Conservation (phyloP, 2,113 vertebrate species). For the Malurus cyaneus region DNA sequence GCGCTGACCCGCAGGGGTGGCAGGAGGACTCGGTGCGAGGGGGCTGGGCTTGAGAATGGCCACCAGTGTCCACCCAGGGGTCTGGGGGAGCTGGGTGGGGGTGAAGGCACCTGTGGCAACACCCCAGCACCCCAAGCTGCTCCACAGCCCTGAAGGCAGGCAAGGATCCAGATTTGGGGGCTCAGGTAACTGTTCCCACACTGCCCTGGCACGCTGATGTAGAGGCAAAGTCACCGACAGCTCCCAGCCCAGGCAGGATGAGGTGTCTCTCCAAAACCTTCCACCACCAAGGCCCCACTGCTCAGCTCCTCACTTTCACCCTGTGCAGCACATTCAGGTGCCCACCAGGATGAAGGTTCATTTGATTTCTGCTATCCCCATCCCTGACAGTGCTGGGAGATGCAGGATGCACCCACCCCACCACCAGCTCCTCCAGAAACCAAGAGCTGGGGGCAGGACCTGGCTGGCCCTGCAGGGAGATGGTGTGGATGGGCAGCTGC, state of each 20-base stretch:
- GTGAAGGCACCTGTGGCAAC: accelerated
- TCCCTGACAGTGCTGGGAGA: neutral
- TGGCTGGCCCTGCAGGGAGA: accelerated
- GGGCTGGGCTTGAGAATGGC: accelerated
- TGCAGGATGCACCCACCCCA: neutral
- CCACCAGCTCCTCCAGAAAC: neutral
- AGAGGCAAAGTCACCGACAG: too few species aligned
- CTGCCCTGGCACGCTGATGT: accelerated
- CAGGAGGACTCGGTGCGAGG: accelerated
- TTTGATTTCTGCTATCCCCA: neutral
- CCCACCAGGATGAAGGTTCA: neutral
- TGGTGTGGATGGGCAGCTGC: accelerated
- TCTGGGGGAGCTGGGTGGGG: neutral
- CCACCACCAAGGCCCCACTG: neutral
- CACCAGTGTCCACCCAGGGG: neutral
- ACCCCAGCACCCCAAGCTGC: neutral
- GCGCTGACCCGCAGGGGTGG: accelerated
- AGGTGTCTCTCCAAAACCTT: neutral
- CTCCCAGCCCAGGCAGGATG: neutral
- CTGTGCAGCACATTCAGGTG: neutral
- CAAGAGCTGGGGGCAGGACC: neutral
- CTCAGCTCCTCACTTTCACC: neutral
- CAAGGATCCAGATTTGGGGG: neutral
- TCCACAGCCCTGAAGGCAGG: neutral
- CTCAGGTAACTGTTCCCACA: neutral